Conservation (phyloP, 1,140 invertebrate genomes). For the Drosophila gunungcola region DNA sequence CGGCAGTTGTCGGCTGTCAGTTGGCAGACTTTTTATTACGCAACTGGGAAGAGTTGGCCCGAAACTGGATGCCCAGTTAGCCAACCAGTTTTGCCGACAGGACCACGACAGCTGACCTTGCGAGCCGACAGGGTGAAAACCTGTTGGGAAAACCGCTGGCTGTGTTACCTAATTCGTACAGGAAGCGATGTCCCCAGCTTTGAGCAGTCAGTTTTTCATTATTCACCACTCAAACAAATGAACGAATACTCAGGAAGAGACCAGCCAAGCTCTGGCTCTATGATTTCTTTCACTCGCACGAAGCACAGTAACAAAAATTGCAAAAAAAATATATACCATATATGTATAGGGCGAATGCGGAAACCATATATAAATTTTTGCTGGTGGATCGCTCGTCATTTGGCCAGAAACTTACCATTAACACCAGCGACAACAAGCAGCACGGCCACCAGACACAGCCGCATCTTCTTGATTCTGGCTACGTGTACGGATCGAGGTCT, state of each 20-base stretch:
- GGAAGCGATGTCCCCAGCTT: conserved; percentile 18
- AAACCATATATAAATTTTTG: conserved; percentile 15
- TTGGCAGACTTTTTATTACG: conserved; percentile 52
- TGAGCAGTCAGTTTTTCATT: conserved; percentile 3
- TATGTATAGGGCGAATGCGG: conserved; percentile 39
- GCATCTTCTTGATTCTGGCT: conserved; percentile 59
- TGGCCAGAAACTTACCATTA: conserved; percentile 55
- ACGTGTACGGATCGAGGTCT: conserved; percentile 14
- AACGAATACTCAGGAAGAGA: conserved; percentile 38
- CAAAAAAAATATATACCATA: conserved; percentile 2
- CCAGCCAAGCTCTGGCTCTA: conserved; percentile 1
- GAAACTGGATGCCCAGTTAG: neutral
- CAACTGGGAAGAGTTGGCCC: conserved; percentile 42
- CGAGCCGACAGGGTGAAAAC: conserved; percentile 41
- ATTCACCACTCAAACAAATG: conserved; percentile 22
- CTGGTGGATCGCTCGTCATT: neutral
- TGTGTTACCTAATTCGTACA: conserved; percentile 74
- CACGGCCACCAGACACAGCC: conserved; percentile 56
- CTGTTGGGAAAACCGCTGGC: conserved; percentile 57
- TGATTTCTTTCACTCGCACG: conserved; percentile 31
- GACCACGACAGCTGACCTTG: conserved; percentile 57
- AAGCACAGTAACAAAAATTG: conserved; percentile 37
- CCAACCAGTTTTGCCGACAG: conserved; percentile 25
- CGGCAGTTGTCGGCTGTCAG: conserved; percentile 20
- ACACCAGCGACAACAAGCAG: conserved; percentile 51